Evolutionary conservation across 2,797 vertebrate species (phyloP), one percentile per base, ranked within the genome.

Genomic region (Mus spretus): DNA sequence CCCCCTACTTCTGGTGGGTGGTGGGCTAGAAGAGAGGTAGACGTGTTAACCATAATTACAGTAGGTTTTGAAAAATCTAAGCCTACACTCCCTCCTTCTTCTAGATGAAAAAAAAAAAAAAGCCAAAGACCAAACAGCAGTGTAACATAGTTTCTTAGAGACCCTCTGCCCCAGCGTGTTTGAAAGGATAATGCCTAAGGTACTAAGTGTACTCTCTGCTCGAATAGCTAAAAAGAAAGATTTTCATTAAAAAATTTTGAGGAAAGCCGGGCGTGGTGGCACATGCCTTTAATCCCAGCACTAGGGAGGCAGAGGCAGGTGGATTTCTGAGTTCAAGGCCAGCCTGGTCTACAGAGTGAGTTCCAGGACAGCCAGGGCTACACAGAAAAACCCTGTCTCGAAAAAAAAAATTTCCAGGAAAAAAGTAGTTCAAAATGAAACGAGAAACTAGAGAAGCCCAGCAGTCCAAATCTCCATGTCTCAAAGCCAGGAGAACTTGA

Each of bases 401-500:
- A 44, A 47, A 61, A 34, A 40, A n/a, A 28, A 31, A 65, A n/a
- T n/a, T 53, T 70, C 61, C n/a, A 50, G 26, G 65, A 92, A 90
- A 88, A 34, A 26, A 47, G 63, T 77, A 93, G 83, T 65, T 34
- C 75, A 28, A 89, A 88, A 59, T 40, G 63, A 70, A 89, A 88
- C 6, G 47, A 47, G 70, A 89, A 95, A 67, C 1, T 4, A 67
- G 67, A 80, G 63, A 37, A n/a, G 7, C 19, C 17, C 34, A 40
- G 26, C 75, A 70, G 13, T 6, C 28, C 31, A 37, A 50, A 12
- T 72, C 83, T 87, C 57, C 75, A 84, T 89, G 65, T 86, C 70
- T 79, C 59, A 96, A 63, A 91, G n/a, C 72, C 84, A 89, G 92
- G 13, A 70, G 83, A 59, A n/a, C 2, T 61, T 37, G 57, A 95